Percentiles rank a stretch among this genome's conserved stretches.
Conservation (phyloP, 2,113 vertebrate genomes). For the Mustela nigripes region DNA sequence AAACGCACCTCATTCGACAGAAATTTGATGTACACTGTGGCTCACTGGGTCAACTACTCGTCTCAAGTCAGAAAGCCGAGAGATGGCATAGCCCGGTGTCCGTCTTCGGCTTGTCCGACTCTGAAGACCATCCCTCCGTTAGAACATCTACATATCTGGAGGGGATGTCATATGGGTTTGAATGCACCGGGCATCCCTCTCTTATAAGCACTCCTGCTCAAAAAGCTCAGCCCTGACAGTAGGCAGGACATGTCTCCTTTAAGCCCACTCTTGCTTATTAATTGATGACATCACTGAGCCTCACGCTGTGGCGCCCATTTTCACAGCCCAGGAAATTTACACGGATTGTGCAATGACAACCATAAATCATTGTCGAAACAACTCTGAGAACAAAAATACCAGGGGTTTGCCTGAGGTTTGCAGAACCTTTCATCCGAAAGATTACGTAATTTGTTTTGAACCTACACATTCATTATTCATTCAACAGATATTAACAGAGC, state of each 20-base stretch:
- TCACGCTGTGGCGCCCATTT: neutral
- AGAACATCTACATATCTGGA: neutral
- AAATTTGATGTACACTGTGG: neutral
- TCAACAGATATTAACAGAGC: neutral
- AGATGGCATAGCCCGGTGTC: neutral
- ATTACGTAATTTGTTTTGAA: conserved; percentile 67
- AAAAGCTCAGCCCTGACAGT: neutral
- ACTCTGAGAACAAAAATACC: conserved; percentile 18
- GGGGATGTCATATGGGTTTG: neutral
- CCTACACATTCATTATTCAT: conserved; percentile 55
- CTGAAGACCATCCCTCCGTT: neutral
- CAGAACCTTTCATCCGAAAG: conserved; percentile 7
- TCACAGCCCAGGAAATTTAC: conserved; percentile 42
- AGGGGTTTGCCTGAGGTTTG: conserved; percentile 45
- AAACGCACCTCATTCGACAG: neutral
- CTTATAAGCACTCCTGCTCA: neutral
- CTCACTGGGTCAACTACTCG: neutral
- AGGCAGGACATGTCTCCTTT: neutral
- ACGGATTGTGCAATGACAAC: neutral
- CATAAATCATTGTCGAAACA: conserved; percentile 34
- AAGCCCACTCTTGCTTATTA: conserved; percentile 15
- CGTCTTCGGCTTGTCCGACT: too few relatives aligned
- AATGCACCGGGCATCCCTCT: neutral
- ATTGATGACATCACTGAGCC: neutral
- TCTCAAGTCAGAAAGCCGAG: neutral